Evolutionary conservation across 53 echinoderm and acorn worm genomes (phyloP), one percentile per base, ranked within the genome.

Genomic region (Antedon mediterranea): DNA sequence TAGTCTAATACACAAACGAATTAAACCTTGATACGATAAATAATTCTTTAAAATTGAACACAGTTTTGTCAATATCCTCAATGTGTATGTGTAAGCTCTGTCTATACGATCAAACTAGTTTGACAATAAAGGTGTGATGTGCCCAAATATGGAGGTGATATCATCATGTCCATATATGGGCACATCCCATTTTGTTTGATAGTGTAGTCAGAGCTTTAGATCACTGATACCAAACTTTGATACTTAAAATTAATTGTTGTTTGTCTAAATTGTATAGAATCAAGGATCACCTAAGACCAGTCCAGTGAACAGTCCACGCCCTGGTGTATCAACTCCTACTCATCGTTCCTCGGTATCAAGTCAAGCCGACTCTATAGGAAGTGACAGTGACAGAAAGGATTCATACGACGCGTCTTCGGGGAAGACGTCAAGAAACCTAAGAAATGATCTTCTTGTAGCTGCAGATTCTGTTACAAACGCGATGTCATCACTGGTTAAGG

Each of bases 381-480:
- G 34, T 31, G 76, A 32, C 11, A 31, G 76, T 76, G 76, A 76
- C 34, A 34, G 23, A 20, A 76, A 76, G 31, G 30, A 74, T 73
- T 34, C 73, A 43, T 29, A 43, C 75, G 34, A 75, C 37, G 14
- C 74, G 11, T 57, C 57, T 18, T 3, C 57, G 30, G 75, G 34
- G 33, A 28, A 73, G 57, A 57, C 57, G 5, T 82, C 91, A 5
- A 79, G 95, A 43, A 95, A 92, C 81, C 85, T 95, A 34, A 71
- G 95, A 43, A 91, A 85, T 77, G 95, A 95, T 78, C 79, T 95
- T 0, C 74, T 95, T 26, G 91, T 92, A 26, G 91, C 95, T 28
- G 95, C 91, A 30, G 91, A 95, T 76, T 95, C 89, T 0, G 94
- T 94, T 31, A 95, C 95, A 15, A 95, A 89, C 83, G 91, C 91